Evolutionary conservation across 2,888 invertebrate species (phyloP), one percentile per base, ranked within the genome.

Genomic region (Amblyjoppa proteus): DNA sequence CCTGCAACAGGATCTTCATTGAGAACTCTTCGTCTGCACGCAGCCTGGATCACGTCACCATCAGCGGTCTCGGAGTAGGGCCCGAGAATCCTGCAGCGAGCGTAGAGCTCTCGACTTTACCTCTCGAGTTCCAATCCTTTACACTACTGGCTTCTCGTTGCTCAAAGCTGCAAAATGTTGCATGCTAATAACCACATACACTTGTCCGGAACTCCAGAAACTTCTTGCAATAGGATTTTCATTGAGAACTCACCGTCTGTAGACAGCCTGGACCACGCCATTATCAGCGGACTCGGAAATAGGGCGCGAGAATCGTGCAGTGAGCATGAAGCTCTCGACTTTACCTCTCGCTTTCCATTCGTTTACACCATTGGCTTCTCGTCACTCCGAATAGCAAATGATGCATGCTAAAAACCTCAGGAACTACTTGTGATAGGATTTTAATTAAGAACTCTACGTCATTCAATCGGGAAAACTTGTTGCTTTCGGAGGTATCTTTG

Each of bases 31-130:
- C 34, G 34, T 34, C 5, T 34, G 34, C 34, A 34, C 13, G 38
- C 66, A 38, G 34, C 66, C 77, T 73, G 56, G 66, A 77, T 66
- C 77, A 77, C 83, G 75, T 80, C 83, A 71, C 80, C 83, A 79
- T 83, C 79, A 66, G 69, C 56, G 69, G 58, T n/a, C 83, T 80
- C 41, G 80, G 58, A 61, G 61, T 31, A 70, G 64, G 76, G 64
- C 31, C 25, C 76, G 61, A 51, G 49, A 79, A 69, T 75, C 74
- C 74, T 58, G 79, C 74, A 51, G 61, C 68, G 74, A 34, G n/a
- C 71, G 11, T 20, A 16, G 11, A 31, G 20, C 20, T 20, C 20
- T 20, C 20, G 20, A 20, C 20, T 20, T 20, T 20, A 20, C 20
- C 20, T 5, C 34, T 34, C 34, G 34, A 4, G 34, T 5, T 34